Conservation (phyloP, 1,140 invertebrate species). For the Rhagoletis zephyria region DNA sequence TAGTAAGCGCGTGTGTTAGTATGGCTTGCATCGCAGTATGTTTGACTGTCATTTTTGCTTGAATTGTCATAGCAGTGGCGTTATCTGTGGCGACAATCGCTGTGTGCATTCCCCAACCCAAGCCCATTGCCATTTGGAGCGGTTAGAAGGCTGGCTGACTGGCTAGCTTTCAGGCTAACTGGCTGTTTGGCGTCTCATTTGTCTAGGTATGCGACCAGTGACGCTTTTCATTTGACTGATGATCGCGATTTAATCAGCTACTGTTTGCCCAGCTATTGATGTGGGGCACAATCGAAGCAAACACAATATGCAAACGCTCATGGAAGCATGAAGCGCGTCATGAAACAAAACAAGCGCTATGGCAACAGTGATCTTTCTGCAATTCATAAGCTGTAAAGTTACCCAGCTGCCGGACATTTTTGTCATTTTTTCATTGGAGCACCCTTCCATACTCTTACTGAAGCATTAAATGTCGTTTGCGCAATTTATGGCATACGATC, state of each 20-base stretch:
- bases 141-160: neutral
- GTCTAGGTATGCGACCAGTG: constrained; percentile 61
- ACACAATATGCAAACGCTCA: neutral
- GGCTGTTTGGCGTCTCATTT: constrained; percentile 65
- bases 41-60: constrained; percentile 53
- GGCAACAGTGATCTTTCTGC: constrained; percentile 3
- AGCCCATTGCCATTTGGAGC: constrained; percentile 55
- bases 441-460: constrained; percentile 45
- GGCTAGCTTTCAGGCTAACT: neutral
- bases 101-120: constrained; percentile 60
- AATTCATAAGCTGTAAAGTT: neutral
- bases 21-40: neutral
- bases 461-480: constrained; percentile 57
- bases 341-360: neutral
- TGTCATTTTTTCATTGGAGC: constrained; percentile 42
- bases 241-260: constrained; percentile 67
- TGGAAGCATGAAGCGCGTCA: neutral
- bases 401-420: neutral
- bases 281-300: constrained; percentile 24
- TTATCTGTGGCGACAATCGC: constrained; percentile 58
- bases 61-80: constrained; percentile 58
- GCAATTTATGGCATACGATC: constrained; percentile 57
- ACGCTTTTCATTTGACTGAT: constrained; percentile 70
- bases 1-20: neutral
- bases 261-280: constrained; percentile 50